A percentile compares a stretch with the other conserved stretches of the same genome.
These are phyloP conservation scores for Scaptomyza tumidula DNA, from an alignment of 2,888 invertebrate genomes.

Conservation along the genomic window DNA sequence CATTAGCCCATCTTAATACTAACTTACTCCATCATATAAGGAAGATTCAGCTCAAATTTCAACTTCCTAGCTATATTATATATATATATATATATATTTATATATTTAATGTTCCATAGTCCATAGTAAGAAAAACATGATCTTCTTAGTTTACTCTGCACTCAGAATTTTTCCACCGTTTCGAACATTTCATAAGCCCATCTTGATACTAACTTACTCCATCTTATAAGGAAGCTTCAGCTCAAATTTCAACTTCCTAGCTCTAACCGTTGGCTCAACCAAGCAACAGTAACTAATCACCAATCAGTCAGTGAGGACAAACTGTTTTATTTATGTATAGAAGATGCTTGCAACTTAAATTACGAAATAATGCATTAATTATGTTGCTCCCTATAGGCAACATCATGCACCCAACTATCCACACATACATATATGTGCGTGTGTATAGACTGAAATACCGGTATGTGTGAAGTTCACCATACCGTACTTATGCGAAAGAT, in stretches of 20 bases:
- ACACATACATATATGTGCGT: not conserved
- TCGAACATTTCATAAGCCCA: not conserved
- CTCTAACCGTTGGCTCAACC: not conserved
- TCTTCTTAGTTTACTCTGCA: not conserved
- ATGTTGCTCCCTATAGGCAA: constrained; percentile 11
- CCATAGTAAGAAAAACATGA: not conserved
- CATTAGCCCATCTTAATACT: not conserved
- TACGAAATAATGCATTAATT: constrained; percentile 20
- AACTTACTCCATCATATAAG: not conserved
- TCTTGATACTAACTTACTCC: not conserved
- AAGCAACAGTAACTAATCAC: constrained; percentile 7
- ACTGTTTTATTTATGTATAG: constrained; percentile 7
- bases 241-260: not conserved
- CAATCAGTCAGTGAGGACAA: constrained; percentile 13
- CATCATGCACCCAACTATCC: not conserved
- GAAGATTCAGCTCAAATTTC: not conserved
- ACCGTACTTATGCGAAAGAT: constrained; percentile 15
- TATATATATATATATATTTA: not conserved
- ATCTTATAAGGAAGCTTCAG: not conserved
- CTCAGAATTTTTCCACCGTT: not conserved
- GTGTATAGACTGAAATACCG: not conserved
- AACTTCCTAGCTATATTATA: not conserved
- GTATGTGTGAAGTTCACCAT: constrained; percentile 30
- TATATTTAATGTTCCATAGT: not conserved
- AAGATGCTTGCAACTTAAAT: constrained; percentile 10